Conservation (phyloP, 2,888 invertebrate species). For the Miltochrista miniata region DNA sequence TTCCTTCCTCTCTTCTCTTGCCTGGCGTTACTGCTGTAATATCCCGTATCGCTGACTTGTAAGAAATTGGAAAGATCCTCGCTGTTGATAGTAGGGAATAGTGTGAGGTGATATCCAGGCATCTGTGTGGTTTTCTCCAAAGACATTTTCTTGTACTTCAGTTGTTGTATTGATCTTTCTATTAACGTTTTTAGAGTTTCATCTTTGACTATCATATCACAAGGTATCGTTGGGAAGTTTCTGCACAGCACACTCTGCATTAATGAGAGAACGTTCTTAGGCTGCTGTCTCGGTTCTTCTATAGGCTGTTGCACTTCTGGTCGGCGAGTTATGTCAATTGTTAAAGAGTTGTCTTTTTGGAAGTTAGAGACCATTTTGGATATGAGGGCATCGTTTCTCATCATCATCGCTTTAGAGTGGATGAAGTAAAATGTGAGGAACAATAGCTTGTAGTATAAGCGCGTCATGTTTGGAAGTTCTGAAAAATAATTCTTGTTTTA, state of each 20-base stretch:
- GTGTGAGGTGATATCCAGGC: constrained; percentile 44
- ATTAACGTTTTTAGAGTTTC: constrained; percentile 56
- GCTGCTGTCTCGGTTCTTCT: neutral
- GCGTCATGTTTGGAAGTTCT: constrained; percentile 20
- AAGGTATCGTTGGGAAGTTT: constrained; percentile 70
- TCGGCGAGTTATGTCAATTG: constrained; percentile 5
- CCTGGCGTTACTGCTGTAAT: constrained; percentile 23
- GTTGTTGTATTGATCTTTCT: constrained; percentile 64
- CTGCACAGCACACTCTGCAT: constrained; percentile 72
- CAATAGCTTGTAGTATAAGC: constrained; percentile 14
- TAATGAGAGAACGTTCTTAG: constrained; percentile 44
- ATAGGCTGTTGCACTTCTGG: neutral
- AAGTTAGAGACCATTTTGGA: constrained; percentile 71
- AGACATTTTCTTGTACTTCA: constrained; percentile 56
- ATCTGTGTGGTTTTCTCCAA: constrained; percentile 49
- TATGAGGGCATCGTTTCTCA: constrained; percentile 71
- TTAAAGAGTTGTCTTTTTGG: constrained; percentile 52
- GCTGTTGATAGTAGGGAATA: constrained; percentile 61
- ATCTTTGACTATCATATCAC: constrained; percentile 62
- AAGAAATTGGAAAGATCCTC: constrained; percentile 64
- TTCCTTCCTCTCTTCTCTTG: constrained; percentile 14
- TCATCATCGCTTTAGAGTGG: constrained; percentile 47
- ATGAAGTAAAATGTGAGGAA: constrained; percentile 25
- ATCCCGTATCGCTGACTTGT: constrained; percentile 46
- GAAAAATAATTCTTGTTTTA: constrained; percentile 8